A percentile compares a stretch with the other conserved stretches of the same genome.
These are phyloP conservation scores for Panopea generosa DNA, from an alignment of 2,888 invertebrate genomes.

Conservation along the genomic window DNA sequence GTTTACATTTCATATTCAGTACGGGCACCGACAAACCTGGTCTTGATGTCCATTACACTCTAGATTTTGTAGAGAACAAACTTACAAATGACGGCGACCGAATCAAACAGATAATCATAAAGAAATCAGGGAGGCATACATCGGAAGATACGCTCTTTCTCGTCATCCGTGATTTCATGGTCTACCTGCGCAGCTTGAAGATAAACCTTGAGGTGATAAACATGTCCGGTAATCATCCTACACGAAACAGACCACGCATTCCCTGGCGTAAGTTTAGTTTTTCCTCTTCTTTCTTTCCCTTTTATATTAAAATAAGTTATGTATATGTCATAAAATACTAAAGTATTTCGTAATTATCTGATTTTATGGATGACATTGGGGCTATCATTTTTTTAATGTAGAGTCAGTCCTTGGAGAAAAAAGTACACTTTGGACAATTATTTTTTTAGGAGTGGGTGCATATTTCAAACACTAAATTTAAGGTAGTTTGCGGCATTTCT, in stretches of 20 bases:
- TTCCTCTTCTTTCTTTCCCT: no score
- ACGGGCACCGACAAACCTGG: slow-evolving; percentile 56
- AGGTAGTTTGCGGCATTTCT: no score
- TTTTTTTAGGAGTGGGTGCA: no score
- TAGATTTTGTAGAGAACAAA: slow-evolving; percentile 67
- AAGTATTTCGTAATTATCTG: no score
- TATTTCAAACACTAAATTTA: no score
- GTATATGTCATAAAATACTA: no score
- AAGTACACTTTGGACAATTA: no score
- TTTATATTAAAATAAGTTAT: no score
- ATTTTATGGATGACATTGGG: no score
- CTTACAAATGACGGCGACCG: slow-evolving; percentile 57
- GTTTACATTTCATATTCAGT: no score
- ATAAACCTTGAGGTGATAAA: slow-evolving; percentile 59
- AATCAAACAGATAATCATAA: slow-evolving; percentile 64
- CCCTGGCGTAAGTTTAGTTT: slow-evolving; percentile 59
- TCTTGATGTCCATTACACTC: slow-evolving; percentile 53
- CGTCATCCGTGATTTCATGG: slow-evolving; percentile 61
- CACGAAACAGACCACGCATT: slow-evolving; percentile 36
- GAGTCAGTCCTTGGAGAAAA: no score
- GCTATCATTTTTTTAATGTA: no score
- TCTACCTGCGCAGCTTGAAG: slow-evolving; percentile 61
- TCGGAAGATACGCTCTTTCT: slow-evolving; percentile 62
- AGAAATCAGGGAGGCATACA: slow-evolving; percentile 61
- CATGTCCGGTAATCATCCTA: slow-evolving; percentile 33